Base-by-base conservation (phyloP, 1,140 invertebrate genomes). In the Phortica variegata region DNA sequence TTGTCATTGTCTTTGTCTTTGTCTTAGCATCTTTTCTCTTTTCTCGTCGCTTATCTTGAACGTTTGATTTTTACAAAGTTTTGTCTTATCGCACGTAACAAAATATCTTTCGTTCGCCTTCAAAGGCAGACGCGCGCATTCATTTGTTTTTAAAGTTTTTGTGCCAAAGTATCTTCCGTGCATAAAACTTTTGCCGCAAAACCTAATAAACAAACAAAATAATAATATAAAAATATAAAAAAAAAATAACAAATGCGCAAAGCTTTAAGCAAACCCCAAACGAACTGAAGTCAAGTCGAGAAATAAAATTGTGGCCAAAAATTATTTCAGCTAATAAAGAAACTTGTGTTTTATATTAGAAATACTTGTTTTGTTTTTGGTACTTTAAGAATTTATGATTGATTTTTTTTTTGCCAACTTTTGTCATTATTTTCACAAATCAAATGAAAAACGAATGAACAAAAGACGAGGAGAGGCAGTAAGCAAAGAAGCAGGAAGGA, bases 361-460 rank as follows among this genome's bases (percentile, higher is more conserved):
- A n/a, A n/a, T 12, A 29, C 12, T 29, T 29, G 26, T 12, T 29
- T 29, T 6, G 26, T 29, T 7, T 29, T 7, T 7, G 26, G 6
- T 7, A 29, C 6, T 12, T 29, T 7, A 29, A 29, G 6, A 12
- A 6, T 29, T 29, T 12, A 29, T 7, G 26, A 12, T 29, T 29
- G 6, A 29, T 7, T 12, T 29, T 6, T 29, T 7, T 29, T 29
- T 29, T 29, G 26, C 26, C 12, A 29, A 29, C 6, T 12, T 29
- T 29, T 6, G 26, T 29, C 6, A 29, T 12, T 29, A 7, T 29
- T 29, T 29, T 29, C 26, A 29, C 26, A 51, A 60, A 33, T 19
- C 32, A 18, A 32, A 19, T 21, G 34, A 32, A 52, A 49, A 50
- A 15, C 23, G n/a, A n/a, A n/a, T n/a, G n/a, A n/a, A n/a, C n/a